A percentile compares a stretch with the other conserved stretches of the same genome.
Evolutionary conservation across 2,113 vertebrate genomes (phyloP).

Genomic region (Anolis sagrei): DNA sequence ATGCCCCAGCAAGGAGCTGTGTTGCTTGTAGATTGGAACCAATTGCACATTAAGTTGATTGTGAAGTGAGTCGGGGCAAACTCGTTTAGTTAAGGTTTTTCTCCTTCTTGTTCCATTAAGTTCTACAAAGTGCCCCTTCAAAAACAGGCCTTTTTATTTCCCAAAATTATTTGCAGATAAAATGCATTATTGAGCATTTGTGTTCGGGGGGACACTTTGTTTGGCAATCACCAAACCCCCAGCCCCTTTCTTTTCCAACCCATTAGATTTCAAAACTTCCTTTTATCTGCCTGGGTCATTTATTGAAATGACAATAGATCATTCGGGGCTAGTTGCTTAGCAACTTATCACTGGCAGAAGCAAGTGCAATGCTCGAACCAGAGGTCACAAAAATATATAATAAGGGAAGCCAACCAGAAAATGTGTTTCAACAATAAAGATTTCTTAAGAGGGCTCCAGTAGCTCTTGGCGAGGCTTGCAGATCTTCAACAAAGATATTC

Average conservation of each 20-base stretch:
- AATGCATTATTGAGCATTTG: slow-evolving; percentile 40
- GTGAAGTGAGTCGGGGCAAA: not conserved
- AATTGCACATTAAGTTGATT: slow-evolving; percentile 16
- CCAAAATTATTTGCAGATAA: slow-evolving; percentile 41
- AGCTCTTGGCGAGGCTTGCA: slow-evolving; percentile 51
- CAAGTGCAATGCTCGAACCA: slow-evolving; percentile 54
- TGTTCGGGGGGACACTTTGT: slow-evolving; percentile 37
- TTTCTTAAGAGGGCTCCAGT: slow-evolving; percentile 56
- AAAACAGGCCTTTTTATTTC: not conserved
- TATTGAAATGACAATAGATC: slow-evolving; percentile 62
- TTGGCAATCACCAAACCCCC: not conserved
- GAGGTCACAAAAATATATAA: slow-evolving; percentile 72
- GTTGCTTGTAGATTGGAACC: not conserved
- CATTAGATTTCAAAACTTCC: slow-evolving; percentile 63
- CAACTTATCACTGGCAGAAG: slow-evolving; percentile 64
- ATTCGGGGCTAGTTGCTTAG: slow-evolving; percentile 67
- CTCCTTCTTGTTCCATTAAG: slow-evolving; percentile 11
- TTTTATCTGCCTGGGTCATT: slow-evolving; percentile 62
- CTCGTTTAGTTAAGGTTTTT: not conserved
- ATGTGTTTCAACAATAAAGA: slow-evolving; percentile 60
- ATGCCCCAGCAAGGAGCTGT: not conserved
- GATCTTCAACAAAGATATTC: slow-evolving; percentile 42
- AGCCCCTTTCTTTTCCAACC: slow-evolving; percentile 48
- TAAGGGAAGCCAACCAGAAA: slow-evolving; percentile 62
- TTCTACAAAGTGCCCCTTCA: slow-evolving; percentile 26